Base-by-base conservation (phyloP, 1,140 invertebrate species). In the Zaprionus inermis region DNA sequence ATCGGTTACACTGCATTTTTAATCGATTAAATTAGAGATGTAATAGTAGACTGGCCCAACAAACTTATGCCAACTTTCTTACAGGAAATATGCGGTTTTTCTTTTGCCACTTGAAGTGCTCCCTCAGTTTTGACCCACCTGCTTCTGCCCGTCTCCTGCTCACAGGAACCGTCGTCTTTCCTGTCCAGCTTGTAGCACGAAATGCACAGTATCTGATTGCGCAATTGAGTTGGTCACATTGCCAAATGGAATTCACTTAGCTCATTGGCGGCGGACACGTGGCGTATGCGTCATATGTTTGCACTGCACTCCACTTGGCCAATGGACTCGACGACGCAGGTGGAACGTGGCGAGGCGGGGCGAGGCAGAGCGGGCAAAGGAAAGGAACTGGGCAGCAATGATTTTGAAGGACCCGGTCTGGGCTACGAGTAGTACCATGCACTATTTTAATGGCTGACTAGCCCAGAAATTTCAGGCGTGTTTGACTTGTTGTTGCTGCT, bases 181-280 rank as follows among this genome's bases (percentile, higher is more conserved):
- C 22, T 4, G 22, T 24, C 22, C 22, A 24, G 22, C 22, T 4
- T 28, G 38, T 44, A 6, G 36, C 12, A 64, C 7, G 22, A 49
- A 22, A 18, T 51, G n/a, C 20, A 44, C 34, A 30, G 38, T 56
- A 38, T 56, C 52, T 56, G 41, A 49, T 49, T 55, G 58, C 56
- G 63, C 68, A 82, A 86, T 86, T 86, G 76, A 78, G 82, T 49
- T 86, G 72, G 71, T 68, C 76, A 82, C 80, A 72, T 81, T 78
- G 78, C 73, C 81, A 83, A 86, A 83, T 83, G 79, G 80, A 83
- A 88, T 74, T 89, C 74, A 65, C 64, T 81, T 79, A 34, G 58
- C 20, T 16, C 30, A 22, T 66, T 49, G 44, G 18, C 44, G 36
- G 54, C 11, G 51, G 52, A 49, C 28, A 68, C 52, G 66, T 55